These are phyloP conservation scores for Thamnophis sirtalis DNA, from an alignment of 2,113 vertebrate genomes.

Conservation along the genomic window DNA sequence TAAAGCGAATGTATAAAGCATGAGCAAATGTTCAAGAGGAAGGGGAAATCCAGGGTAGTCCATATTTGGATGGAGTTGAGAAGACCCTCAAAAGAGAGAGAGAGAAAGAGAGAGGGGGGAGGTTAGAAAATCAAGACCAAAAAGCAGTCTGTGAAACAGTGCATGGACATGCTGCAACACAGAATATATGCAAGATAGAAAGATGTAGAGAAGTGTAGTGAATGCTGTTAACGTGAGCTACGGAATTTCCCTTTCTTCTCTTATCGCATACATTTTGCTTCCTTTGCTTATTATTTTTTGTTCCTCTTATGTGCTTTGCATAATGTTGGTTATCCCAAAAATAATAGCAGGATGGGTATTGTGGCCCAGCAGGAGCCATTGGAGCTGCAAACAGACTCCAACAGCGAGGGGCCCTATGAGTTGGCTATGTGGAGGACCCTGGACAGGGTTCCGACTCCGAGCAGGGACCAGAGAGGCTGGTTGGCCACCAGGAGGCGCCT, in stretches of 20 bases:
- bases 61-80: not conserved
- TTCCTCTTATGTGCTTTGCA: not conserved
- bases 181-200: not conserved
- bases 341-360: not conserved
- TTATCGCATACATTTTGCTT: not conserved
- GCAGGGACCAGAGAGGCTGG: too few species aligned
- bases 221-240: not conserved
- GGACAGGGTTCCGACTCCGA: too few species aligned
- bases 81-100: not conserved
- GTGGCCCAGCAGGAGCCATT: too few species aligned
- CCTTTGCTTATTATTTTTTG: not conserved
- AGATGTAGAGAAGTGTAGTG: not conserved
- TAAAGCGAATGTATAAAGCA: not conserved
- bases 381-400: too few species aligned
- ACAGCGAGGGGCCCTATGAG: too few species aligned
- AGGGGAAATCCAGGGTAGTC: not conserved
- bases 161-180: not conserved
- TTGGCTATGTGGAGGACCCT: too few species aligned
- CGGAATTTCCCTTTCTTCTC: not conserved
- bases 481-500: too few species aligned
- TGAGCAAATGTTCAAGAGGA: not conserved
- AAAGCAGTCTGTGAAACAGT: not conserved
- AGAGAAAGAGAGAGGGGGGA: too few species aligned
- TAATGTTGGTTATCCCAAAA: not conserved
- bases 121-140: not conserved